Base-by-base conservation (phyloP, 2,113 vertebrate genomes). In the Rhynchomys soricoides region DNA sequence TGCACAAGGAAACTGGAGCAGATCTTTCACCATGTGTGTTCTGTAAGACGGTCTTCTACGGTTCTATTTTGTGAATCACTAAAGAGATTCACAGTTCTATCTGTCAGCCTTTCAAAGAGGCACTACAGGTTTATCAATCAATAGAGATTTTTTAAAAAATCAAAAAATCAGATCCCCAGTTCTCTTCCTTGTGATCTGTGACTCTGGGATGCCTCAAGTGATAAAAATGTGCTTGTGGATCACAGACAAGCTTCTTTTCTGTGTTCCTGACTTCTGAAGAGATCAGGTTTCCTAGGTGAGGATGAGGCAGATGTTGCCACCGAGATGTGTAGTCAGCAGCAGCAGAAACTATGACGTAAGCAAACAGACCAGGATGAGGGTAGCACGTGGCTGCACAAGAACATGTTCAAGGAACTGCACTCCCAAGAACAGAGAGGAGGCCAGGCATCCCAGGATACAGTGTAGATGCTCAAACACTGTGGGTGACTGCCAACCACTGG, bases 21-120 rank as follows among this genome's bases (percentile, higher is more conserved):
- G 98, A 98, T 96, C 96, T 97, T 96, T 96, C 7, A 89, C 81
- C 96, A 97, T 96, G 93, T 97, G 96, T 97, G 97, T 97, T 97
- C 98, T 98, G 97, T 94, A 97, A 96, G 97, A 95, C 94, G 90
- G 97, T 97, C 98, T 98, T 98, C 96, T 11, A 97, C 93, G 59
- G 10, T 97, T 98, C 96, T 97, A 91, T 98, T 98, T 98, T 95
- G 57, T 68, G 96, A 98, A 96, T 96, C 97, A 97, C 96, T 79
- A 85, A 91, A 70, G 87, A 74, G 87, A 66, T 89, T 16, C 9
- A 50, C 15, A 26, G 78, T 29, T 59, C 22, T 92, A 45, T 52
- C 66, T 97, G 97, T 97, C 88, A 90, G 95, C 96, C 98, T 43
- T 82, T 48, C 57, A 88, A 66, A 94, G 2, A 79, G 71, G 19